Evolutionary conservation across 2,113 vertebrate genomes (phyloP).

Genomic region (Lamprotornis superbus): DNA sequence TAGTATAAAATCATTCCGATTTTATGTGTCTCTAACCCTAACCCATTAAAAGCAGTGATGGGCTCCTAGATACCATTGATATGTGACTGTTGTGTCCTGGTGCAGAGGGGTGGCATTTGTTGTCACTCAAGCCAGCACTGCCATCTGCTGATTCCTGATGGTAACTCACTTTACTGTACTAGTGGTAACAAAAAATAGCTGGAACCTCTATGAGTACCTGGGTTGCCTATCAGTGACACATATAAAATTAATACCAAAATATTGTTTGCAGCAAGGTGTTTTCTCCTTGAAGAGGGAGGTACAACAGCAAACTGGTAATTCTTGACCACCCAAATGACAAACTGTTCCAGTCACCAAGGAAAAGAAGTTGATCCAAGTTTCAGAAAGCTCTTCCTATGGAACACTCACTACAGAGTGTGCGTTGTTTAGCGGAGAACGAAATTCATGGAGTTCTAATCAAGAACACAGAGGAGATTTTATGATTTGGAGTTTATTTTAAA

Average conservation of each 20-base stretch:
- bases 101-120: background rate
- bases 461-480: background rate
- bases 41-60: background rate
- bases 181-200: background rate
- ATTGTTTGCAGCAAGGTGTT: background rate
- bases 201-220: background rate
- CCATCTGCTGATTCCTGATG: constrained; percentile 64
- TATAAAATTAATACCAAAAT: background rate
- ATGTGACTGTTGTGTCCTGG: background rate
- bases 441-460: background rate
- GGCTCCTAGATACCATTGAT: background rate
- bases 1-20: background rate
- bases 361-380: background rate
- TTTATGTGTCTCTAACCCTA: background rate
- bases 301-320: background rate
- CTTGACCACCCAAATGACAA: background rate
- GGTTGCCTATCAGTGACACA: background rate
- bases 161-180: background rate
- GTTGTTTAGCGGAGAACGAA: background rate
- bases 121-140: constrained; percentile 49
- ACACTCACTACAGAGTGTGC: background rate
- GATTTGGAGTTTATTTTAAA: background rate
- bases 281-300: background rate
- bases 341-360: background rate
- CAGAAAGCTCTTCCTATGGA: background rate